These are phyloP conservation scores for Homalodisca vitripennis DNA, from an alignment of 1,140 invertebrate species.

Conservation along the genomic window DNA sequence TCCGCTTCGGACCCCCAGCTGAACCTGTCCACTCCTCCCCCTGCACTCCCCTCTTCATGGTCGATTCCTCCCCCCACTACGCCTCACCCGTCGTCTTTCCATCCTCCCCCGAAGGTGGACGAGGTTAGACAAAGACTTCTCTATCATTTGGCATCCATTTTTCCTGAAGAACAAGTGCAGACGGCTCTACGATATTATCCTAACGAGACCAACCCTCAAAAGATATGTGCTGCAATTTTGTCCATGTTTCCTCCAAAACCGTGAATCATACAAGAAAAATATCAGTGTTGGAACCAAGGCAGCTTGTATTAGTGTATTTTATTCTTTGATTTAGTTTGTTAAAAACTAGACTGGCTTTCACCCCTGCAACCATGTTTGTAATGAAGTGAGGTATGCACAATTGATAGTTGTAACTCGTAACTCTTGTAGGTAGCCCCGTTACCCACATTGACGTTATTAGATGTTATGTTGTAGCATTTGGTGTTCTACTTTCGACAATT, in stretches of 20 bases:
- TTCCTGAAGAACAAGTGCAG: slow-evolving; percentile 84
- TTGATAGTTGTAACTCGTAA: not conserved
- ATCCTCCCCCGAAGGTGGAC: slow-evolving; percentile 44
- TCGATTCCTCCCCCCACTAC: slow-evolving; percentile 62
- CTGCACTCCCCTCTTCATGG: slow-evolving; percentile 37
- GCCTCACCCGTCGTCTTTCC: slow-evolving; percentile 30
- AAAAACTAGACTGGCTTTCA: too few species aligned
- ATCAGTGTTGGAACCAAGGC: not conserved
- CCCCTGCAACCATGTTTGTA: too few species aligned
- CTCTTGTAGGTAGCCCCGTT: slow-evolving; percentile 1
- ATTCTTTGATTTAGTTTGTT: too few species aligned
- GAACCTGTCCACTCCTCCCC: slow-evolving; percentile 35
- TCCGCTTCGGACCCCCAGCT: slow-evolving; percentile 46
- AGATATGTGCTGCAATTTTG: slow-evolving; percentile 84
- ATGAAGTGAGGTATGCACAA: too few species aligned
- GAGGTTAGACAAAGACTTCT: slow-evolving; percentile 73
- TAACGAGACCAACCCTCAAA: slow-evolving; percentile 82
- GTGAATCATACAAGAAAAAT: not conserved
- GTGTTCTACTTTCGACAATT: not conserved
- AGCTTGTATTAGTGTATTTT: not conserved
- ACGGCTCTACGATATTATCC: slow-evolving; percentile 82
- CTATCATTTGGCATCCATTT: slow-evolving; percentile 82
- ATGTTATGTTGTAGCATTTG: not conserved
- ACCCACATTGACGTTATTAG: not conserved
- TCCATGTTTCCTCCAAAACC: slow-evolving; percentile 59